Conservation (phyloP, 2,797 vertebrate genomes). For the Phrynocephalus guinanensis region DNA sequence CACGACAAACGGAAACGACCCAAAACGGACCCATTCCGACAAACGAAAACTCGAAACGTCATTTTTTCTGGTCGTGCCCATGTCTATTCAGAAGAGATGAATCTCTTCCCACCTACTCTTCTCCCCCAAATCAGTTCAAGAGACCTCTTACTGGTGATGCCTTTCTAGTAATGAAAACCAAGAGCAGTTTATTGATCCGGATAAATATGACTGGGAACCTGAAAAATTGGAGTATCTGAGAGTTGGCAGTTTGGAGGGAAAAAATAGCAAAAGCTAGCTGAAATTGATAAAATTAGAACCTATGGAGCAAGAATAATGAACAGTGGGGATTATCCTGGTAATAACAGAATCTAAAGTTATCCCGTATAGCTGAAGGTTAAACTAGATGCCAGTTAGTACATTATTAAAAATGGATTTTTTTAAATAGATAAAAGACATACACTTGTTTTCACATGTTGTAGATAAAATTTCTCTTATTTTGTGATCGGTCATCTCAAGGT, state of each 20-base stretch:
- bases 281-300: neutral
- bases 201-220: neutral
- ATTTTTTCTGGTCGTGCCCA: too few relatives aligned
- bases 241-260: neutral
- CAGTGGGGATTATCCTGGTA: neutral
- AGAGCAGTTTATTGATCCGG: slow-evolving; percentile 19
- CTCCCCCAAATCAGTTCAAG: neutral
- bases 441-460: too few relatives aligned
- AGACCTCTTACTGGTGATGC: neutral
- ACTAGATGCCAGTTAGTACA: too few relatives aligned
- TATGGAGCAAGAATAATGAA: neutral
- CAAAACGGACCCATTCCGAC: too few relatives aligned
- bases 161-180: neutral
- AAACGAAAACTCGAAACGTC: too few relatives aligned
- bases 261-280: neutral
- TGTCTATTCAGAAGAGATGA: neutral
- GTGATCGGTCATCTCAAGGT: too few relatives aligned
- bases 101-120: too few relatives aligned
- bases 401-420: too few relatives aligned
- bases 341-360: neutral
- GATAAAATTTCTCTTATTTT: too few relatives aligned
- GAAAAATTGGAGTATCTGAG: neutral
- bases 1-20: too few relatives aligned
- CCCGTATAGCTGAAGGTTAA: neutral
- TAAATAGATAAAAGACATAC: too few relatives aligned